Conservation (phyloP, 2,888 invertebrate species). For the Chymomyza caudatula region DNA sequence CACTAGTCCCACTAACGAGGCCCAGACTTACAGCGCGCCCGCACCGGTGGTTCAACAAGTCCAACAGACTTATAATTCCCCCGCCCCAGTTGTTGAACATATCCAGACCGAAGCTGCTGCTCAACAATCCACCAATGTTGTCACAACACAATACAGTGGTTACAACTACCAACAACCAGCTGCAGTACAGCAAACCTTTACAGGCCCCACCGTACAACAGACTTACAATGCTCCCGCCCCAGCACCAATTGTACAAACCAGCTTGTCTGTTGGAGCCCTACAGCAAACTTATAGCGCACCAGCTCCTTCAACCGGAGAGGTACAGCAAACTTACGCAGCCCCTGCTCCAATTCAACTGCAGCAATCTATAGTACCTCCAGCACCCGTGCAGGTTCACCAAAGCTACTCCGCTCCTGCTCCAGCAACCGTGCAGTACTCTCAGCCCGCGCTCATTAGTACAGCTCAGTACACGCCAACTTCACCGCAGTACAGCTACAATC, state of each 20-base stretch:
- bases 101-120: constrained; percentile 3
- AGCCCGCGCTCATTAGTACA: constrained; percentile 11
- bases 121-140: no score
- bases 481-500: constrained; percentile 13
- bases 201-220: constrained; percentile 11
- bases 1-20: constrained; percentile 2
- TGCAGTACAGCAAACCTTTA: constrained; percentile 21
- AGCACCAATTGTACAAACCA: not conserved
- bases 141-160: no score
- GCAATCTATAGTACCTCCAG: constrained; percentile 26
- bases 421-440: constrained; percentile 9
- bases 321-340: constrained; percentile 23
- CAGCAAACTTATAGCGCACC: not conserved
- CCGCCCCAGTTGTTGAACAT: constrained; percentile 11
- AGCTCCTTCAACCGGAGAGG: no score
- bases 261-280: not conserved
- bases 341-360: constrained; percentile 21
- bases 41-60: constrained; percentile 30
- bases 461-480: constrained; percentile 1
- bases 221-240: constrained; percentile 21
- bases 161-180: constrained; percentile 12
- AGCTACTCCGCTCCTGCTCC: constrained; percentile 15
- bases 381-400: constrained; percentile 13
- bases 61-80: constrained; percentile 4
- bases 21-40: constrained; percentile 15